Conservation (phyloP, 2,797 vertebrate genomes). For the Parauchenoglanis ngamensis region DNA sequence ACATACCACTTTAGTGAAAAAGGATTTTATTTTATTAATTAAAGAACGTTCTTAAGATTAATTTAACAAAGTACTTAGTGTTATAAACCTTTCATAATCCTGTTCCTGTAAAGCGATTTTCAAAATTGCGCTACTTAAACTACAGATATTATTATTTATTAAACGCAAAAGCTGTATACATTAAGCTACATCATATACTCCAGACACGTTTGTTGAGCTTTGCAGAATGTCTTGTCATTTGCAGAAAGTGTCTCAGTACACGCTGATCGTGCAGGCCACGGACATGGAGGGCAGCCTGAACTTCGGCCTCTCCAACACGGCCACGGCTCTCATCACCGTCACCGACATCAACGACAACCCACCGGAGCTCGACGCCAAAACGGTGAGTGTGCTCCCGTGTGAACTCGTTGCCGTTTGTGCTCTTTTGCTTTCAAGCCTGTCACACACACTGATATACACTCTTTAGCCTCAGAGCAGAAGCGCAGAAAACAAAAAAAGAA, state of each 20-base stretch:
- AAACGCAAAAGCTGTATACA: background rate
- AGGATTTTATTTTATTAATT: background rate
- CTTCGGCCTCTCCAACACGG: slow-evolving; percentile 96
- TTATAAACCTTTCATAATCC: background rate
- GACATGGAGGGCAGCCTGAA: slow-evolving; percentile 98
- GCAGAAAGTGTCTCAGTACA: slow-evolving; percentile 97
- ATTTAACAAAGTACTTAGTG: background rate
- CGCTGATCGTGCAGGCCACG: slow-evolving; percentile 93
- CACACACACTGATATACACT: background rate
- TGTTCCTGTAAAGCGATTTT: background rate
- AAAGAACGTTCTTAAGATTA: background rate
- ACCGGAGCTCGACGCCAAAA: slow-evolving; percentile 88
- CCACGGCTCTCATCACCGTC: slow-evolving; percentile 91
- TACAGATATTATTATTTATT: background rate
- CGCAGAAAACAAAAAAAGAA: background rate
- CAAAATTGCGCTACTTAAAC: background rate
- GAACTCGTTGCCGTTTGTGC: slow-evolving; percentile 85
- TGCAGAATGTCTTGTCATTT: slow-evolving; percentile 27
- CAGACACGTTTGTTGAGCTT: background rate
- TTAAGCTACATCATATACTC: background rate
- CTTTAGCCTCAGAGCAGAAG: background rate
- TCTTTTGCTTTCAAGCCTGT: background rate
- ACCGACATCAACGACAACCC: slow-evolving; percentile 98
- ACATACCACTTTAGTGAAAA: background rate
- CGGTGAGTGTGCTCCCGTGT: slow-evolving; percentile 76